phyloP scores from a whole-genome alignment of 2,888 invertebrate genomes.

The Lordiphosa andalusiaca region DNA sequence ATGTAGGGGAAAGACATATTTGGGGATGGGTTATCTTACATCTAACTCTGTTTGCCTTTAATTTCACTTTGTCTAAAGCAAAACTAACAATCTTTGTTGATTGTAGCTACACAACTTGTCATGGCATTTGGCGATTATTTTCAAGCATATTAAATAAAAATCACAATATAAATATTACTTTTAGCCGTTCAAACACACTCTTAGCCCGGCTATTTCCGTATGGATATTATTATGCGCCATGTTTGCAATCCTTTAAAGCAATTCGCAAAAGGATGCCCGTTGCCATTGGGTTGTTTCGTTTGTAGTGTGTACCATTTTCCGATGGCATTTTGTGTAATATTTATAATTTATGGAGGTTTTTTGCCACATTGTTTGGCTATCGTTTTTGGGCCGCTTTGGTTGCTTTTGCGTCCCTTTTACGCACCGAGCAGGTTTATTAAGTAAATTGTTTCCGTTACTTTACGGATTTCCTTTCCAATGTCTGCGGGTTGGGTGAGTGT shows the following conservation, averaged over 20 bases:
- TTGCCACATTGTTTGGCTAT: constrained; percentile 15
- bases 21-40: no score
- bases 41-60: no score
- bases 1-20: no score
- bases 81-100: no score
- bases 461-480: constrained; percentile 51
- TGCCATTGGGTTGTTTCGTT: constrained; percentile 37
- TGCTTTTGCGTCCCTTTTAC: constrained; percentile 19
- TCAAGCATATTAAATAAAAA: no score
- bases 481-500: constrained; percentile 24
- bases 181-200: no score
- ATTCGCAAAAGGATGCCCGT: constrained; percentile 37
- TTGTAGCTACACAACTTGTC: no score
- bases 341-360: constrained; percentile 59
- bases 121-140: no score
- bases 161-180: no score
- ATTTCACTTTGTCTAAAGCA: no score
- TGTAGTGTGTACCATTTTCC: constrained; percentile 32
- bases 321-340: constrained; percentile 56
- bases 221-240: constrained; percentile 39
- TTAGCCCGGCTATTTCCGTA: not conserved
- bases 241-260: constrained; percentile 52
- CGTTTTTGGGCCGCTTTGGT: constrained; percentile 12
- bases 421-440: constrained; percentile 51
- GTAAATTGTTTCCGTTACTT: constrained; percentile 65